Evolutionary conservation across 2,888 invertebrate species (phyloP), one percentile per base, ranked within the genome.

Genomic region (Melanostoma mellinum): DNA sequence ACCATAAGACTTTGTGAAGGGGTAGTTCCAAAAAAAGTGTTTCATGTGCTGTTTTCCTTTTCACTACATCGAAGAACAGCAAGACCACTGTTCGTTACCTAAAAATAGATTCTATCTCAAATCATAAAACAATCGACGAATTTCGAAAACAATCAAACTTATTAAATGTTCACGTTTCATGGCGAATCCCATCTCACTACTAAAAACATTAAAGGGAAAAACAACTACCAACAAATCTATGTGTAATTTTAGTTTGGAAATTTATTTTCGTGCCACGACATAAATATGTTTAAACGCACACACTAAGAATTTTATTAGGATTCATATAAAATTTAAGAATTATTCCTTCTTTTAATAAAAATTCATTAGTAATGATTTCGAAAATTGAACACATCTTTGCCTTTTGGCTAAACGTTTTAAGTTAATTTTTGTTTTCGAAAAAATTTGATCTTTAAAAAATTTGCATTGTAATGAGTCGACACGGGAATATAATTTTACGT

Each of bases 321-420:
- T 46, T 65, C 6, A 42, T 42, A 30, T 32, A 40, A 53, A 42
- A 67, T 68, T 75, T 8, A 46, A 35, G 60, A 53, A 42, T 20
- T 42, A 40, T 6, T 35, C 36, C 32, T 50, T 6, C 44, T 44
- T 38, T 55, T 55, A 8, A 40, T 38, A 10, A 20, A 61, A 68
- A 58, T 42, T 50, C 46, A 38, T 61, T 63, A 8, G 32, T 46
- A 55, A 56, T 68, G 53, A 68, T 61, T 38, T 81, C 71, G 48
- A 10, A 72, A 76, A 52, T 65, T 81, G 76, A 81, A 81, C 80
- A 81, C 80, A 76, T 65, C 63, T 56, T 20, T 20, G 20, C 20
- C 20, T 30, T 56, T 69, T 42, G 52, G 68, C 36, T 68, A 48
- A 69, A 20, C 20, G 20, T 35, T 56, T 75, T 68, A 6, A 44